Base-by-base conservation (phyloP, 92 coral and sea anemone genomes). In the Siderastrea radians region DNA sequence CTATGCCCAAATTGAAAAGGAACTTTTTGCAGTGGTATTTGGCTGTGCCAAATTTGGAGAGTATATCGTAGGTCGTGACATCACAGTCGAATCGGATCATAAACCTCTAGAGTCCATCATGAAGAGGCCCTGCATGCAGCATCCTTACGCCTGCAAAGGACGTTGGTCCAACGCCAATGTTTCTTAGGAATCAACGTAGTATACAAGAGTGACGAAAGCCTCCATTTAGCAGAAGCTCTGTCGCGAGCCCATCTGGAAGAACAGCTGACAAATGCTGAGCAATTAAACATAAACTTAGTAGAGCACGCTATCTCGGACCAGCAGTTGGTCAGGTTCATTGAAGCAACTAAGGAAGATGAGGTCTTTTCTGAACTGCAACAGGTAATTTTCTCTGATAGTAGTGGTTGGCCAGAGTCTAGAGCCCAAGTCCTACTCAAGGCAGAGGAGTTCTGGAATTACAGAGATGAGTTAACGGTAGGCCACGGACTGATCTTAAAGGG, bases 371-470 rank as follows among this genome's bases (percentile, higher is more conserved):
- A n/a, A n/a, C n/a, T n/a, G n/a, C n/a, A n/a, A n/a, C n/a, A n/a
- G n/a, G n/a, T n/a, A n/a, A n/a, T n/a, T n/a, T n/a, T n/a, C n/a
- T n/a, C n/a, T n/a, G n/a, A n/a, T n/a, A n/a, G n/a, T n/a, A n/a
- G n/a, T n/a, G n/a, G n/a, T n/a, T n/a, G n/a, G n/a, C n/a, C n/a
- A n/a, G n/a, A n/a, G 53, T n/a, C 79, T 44, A 74, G 81, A 61
- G 72, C 63, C 59, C 88, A 62, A 52, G 74, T 48, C 5, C 80
- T 67, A n/a, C n/a, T n/a, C n/a, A n/a, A n/a, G n/a, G n/a, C n/a
- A n/a, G n/a, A n/a, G 75, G 55, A 17, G 13, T 71, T 51, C 53
- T 83, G 87, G 87, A 84, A 84, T 51, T 47, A 72, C 72, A 48
- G 82, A 10, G 82, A 63, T 49, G 81, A 84, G 64, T 3, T 84